These are phyloP conservation scores for Heliconius himera DNA, from an alignment of 1,140 invertebrate species.

Conservation along the genomic window DNA sequence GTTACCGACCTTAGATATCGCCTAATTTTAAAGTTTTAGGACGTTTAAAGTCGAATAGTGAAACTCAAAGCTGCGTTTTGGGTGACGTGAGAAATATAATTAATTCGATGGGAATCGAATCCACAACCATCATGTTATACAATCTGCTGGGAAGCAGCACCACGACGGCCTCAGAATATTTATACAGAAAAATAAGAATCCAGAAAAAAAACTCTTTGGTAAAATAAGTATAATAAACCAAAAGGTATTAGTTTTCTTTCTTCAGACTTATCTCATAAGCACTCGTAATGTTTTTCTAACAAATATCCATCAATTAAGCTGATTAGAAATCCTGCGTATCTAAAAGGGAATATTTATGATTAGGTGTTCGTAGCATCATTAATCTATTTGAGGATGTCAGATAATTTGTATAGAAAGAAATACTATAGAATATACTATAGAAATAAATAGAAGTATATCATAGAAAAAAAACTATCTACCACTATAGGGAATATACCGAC, in stretches of 20 bases:
- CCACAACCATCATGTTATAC: too few species aligned
- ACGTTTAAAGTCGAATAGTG: too few species aligned
- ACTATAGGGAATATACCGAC: too few species aligned
- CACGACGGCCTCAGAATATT: too few species aligned
- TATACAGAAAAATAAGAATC: too few species aligned
- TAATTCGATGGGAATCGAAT: too few species aligned
- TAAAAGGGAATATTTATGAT: background rate
- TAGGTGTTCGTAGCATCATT: background rate
- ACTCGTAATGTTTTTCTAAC: background rate
- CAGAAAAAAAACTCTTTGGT: background rate
- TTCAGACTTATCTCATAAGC: background rate
- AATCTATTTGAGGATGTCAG: background rate
- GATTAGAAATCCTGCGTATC: background rate
- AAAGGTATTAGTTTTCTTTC: background rate
- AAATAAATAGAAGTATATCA: background rate
- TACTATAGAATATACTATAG: too few species aligned
- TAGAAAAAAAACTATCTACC: background rate
- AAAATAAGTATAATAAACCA: background rate
- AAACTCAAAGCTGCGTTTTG: too few species aligned
- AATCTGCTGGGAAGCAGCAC: too few species aligned
- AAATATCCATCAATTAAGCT: conserved; percentile 4
- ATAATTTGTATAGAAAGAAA: background rate
- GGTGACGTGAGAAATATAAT: too few species aligned
- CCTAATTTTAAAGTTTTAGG: too few species aligned
- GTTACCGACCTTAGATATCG: too few species aligned